Percentiles rank a stretch among this genome's conserved stretches.
Conservation (phyloP, 2,888 invertebrate species). For the Hirtodrosophila histrioides region DNA sequence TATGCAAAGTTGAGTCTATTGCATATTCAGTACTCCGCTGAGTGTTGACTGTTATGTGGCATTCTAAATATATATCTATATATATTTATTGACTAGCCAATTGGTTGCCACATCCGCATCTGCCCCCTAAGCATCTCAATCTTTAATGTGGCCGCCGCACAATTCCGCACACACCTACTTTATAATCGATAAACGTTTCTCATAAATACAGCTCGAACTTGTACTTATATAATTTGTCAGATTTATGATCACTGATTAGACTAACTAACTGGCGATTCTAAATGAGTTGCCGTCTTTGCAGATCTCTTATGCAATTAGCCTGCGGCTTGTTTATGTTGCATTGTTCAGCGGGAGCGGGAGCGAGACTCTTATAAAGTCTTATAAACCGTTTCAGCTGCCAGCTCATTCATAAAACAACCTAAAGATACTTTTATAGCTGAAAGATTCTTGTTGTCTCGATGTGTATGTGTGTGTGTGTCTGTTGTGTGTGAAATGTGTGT, state of each 20-base stretch:
- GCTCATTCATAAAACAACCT: constrained; percentile 67
- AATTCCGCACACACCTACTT: constrained; percentile 74
- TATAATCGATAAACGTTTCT: constrained; percentile 39
- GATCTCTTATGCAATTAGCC: constrained; percentile 69
- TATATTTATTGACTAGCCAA: constrained; percentile 11
- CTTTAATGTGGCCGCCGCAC: constrained; percentile 20
- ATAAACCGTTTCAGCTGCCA: constrained; percentile 22
- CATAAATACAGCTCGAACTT: constrained; percentile 17
- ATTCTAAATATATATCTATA: constrained; percentile 37
- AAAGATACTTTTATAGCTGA: constrained; percentile 24
- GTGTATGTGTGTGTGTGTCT: constrained; percentile 9
- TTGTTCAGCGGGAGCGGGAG: constrained; percentile 41
- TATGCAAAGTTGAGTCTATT: constrained; percentile 66
- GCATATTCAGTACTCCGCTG: constrained; percentile 47
- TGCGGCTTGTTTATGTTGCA: constrained; percentile 69
- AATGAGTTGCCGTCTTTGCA: constrained; percentile 33
- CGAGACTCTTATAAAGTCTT: constrained; percentile 39
- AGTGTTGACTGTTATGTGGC: constrained; percentile 18
- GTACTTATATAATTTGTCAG: constrained; percentile 73
- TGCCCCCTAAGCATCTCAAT: constrained; percentile 40
- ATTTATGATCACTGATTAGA: constrained; percentile 67
- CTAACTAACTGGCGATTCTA: constrained; percentile 59
- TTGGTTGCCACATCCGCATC: constrained; percentile 68
- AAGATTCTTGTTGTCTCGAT: constrained; percentile 52
- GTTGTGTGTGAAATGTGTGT: constrained; percentile 73